Evolutionary conservation across 2,888 invertebrate genomes (phyloP), one percentile per base, ranked within the genome.

Genomic region (Tipula vernalis): DNA sequence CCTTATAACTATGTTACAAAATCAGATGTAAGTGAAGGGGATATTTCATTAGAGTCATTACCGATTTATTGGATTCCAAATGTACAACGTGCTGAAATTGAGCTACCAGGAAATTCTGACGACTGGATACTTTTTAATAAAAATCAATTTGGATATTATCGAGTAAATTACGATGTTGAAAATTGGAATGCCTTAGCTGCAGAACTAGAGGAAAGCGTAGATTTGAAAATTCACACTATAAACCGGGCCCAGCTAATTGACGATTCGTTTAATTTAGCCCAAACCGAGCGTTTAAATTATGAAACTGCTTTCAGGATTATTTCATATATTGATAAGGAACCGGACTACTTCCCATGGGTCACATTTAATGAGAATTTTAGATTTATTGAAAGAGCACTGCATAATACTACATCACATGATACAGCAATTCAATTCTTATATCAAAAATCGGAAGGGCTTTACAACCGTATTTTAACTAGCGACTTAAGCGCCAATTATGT

Each of bases 241-340:
- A 96, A 96, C 89, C 92, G 97, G 87, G 96, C 96, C 0, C 97
- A 97, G 90, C 92, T 98, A 86, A 92, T 98, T 5, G 96, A 97
- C 88, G 98, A 98, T 90, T 94, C 96, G 0, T 92, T 95, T 90
- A 95, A 95, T 51, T 51, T 86, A 4, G 86, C 86, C 0, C n/a
- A 47, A 5, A 36, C 44, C 28, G 36, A 42, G 5, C 85, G 83
- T 2, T 36, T 86, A 15, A 28, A 89, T 83, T 94, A 94, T 89
- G 88, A 89, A 0, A 88, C 91, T 28, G 92, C 94, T 0, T 91
- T 96, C 86, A 92, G 93, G 15, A 89, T 95, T 36, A 93, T 94
- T 0, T 90, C 90, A 6, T 96, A 95, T 89, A 90, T 96, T 89
- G 90, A 90, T 0, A 89, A 92, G 1, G 94, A 94, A 89, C 90